These are phyloP conservation scores for Mionectes olivaceus DNA, from an alignment of 2,797 vertebrate genomes.

Conservation along the genomic window DNA sequence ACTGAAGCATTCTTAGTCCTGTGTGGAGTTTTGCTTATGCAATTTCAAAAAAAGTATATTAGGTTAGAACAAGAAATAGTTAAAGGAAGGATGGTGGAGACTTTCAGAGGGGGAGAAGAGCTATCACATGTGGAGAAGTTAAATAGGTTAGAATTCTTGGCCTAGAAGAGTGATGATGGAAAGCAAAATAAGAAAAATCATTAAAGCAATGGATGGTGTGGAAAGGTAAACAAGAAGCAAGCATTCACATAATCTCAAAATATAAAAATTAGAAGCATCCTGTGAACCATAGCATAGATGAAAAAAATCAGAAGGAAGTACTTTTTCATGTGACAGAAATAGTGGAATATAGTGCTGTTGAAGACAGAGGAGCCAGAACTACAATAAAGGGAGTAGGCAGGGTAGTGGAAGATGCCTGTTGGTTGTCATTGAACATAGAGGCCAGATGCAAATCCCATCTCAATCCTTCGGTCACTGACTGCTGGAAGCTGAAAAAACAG, in stretches of 20 bases:
- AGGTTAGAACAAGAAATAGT: neutral
- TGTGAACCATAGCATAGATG: neutral
- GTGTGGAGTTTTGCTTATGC: neutral
- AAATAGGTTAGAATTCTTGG: neutral
- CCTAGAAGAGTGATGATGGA: neutral
- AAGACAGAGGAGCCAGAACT: neutral
- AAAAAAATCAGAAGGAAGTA: neutral
- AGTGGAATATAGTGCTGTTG: neutral
- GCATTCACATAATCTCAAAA: neutral
- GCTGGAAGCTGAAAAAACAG: neutral
- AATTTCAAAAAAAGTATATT: neutral
- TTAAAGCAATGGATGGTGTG: neutral
- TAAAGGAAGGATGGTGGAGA: neutral
- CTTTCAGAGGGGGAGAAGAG: neutral
- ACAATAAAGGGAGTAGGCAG: neutral
- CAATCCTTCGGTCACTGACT: neutral
- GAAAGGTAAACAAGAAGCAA: neutral
- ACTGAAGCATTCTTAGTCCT: neutral
- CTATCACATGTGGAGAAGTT: neutral
- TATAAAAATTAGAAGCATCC: neutral
- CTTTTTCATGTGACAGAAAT: neutral
- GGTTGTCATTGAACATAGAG: neutral
- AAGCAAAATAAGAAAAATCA: neutral
- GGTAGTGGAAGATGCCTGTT: neutral
- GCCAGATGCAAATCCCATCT: neutral